Conservation (phyloP, 2,888 invertebrate species). For the Agapostemon virescens region DNA sequence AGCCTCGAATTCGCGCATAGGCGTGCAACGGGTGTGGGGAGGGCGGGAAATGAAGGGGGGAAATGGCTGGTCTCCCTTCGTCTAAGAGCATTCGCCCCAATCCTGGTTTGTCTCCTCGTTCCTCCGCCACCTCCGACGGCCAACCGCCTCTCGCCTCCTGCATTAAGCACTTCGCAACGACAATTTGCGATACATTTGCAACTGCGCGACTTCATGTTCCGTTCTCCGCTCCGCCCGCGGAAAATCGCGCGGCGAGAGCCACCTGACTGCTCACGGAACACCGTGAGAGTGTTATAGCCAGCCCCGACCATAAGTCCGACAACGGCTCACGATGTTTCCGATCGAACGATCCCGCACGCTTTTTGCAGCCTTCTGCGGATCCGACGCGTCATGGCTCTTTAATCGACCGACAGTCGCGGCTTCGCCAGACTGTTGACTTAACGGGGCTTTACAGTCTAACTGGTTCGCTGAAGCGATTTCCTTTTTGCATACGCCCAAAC, state of each 20-base stretch:
- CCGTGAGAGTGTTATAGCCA: slow-evolving; percentile 17
- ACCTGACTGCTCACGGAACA: slow-evolving; percentile 6
- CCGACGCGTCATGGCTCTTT: slow-evolving; percentile 42
- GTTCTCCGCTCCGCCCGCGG: slow-evolving; percentile 46
- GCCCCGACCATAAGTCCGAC: slow-evolving; percentile 13
- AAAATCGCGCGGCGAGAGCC: slow-evolving; percentile 64
- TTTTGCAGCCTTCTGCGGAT: slow-evolving; percentile 18
- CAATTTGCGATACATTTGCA: slow-evolving; percentile 80
- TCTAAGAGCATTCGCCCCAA: slow-evolving; percentile 68
- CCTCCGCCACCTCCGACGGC: slow-evolving; percentile 51
- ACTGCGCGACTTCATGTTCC: slow-evolving; percentile 61
- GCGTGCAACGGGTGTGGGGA: not conserved
- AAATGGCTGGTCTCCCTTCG: slow-evolving; percentile 76
- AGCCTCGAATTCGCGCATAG: slow-evolving; percentile 66
- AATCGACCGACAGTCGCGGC: slow-evolving; percentile 23
- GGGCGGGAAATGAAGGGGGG: slow-evolving; percentile 65
- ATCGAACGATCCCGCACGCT: slow-evolving; percentile 47
- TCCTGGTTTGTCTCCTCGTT: slow-evolving; percentile 61
- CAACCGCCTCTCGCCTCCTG: slow-evolving; percentile 68
- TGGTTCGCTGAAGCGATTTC: not conserved
- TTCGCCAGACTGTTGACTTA: not conserved
- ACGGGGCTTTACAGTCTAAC: not conserved
- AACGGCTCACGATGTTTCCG: slow-evolving; percentile 32
- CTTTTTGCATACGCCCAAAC: not conserved
- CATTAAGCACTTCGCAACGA: slow-evolving; percentile 80